A percentile compares a stretch with the other conserved stretches of the same genome.
Evolutionary conservation across 2,888 invertebrate genomes (phyloP).

Genomic region (Schizotus pectinicornis): DNA sequence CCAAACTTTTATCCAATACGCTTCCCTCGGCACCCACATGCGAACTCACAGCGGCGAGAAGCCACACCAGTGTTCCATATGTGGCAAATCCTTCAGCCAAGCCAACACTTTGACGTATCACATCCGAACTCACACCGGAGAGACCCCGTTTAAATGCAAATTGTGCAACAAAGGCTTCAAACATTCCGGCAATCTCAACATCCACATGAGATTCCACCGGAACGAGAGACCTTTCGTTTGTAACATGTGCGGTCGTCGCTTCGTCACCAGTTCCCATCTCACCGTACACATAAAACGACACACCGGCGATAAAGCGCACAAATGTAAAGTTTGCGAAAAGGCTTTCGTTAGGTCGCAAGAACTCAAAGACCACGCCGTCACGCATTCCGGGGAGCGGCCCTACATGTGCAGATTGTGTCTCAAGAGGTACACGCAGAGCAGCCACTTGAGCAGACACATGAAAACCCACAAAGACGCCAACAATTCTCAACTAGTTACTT

Average conservation of each 20-base stretch:
- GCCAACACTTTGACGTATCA: slow-evolving; percentile 44
- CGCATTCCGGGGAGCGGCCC: slow-evolving; percentile 66
- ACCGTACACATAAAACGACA: slow-evolving; percentile 49
- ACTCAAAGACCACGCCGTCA: slow-evolving; percentile 62
- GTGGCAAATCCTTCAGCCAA: slow-evolving; percentile 47
- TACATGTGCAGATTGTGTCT: slow-evolving; percentile 62
- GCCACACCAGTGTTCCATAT: slow-evolving; percentile 40
- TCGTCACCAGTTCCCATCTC: slow-evolving; percentile 50
- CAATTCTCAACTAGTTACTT: too few relatives aligned
- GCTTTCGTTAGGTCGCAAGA: slow-evolving; percentile 62
- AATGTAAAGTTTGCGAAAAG: slow-evolving; percentile 63
- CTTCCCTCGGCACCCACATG: slow-evolving; percentile 37
- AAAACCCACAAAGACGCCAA: slow-evolving; percentile 37
- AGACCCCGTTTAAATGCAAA: slow-evolving; percentile 43
- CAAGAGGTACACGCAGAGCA: slow-evolving; percentile 49
- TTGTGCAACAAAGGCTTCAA: slow-evolving; percentile 45
- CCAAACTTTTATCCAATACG: slow-evolving; percentile 42
- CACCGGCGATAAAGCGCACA: slow-evolving; percentile 44
- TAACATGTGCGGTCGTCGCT: slow-evolving; percentile 44
- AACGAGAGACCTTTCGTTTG: slow-evolving; percentile 47
- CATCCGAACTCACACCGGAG: slow-evolving; percentile 45
- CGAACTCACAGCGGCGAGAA: slow-evolving; percentile 39
- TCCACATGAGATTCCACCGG: slow-evolving; percentile 47
- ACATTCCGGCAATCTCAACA: slow-evolving; percentile 47
- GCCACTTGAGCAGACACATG: slow-evolving; percentile 49